A percentile compares a stretch with the other conserved stretches of the same genome.
Evolutionary conservation across 2,888 invertebrate genomes (phyloP).

Genomic region (Anodontia alba): DNA sequence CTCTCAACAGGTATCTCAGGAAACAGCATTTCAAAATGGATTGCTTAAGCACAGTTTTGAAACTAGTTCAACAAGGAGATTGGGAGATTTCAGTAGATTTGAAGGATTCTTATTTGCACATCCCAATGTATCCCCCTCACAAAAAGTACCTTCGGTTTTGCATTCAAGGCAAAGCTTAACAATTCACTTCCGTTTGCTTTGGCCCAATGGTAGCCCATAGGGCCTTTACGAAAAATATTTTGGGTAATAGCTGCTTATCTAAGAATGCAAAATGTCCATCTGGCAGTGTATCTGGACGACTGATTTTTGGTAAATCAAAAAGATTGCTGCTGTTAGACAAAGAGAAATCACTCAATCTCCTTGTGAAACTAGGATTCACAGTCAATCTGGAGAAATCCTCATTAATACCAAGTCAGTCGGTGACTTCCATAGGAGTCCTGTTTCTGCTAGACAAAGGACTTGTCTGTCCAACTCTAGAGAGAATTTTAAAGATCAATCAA

Average conservation of each 20-base stretch:
- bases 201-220: conserved; percentile 42
- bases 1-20: conserved; percentile 53
- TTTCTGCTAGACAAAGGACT: conserved; percentile 28
- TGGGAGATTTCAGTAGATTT: conserved; percentile 50
- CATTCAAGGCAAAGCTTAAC: conserved; percentile 19
- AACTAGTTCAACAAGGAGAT: conserved; percentile 47
- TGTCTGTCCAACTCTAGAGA: conserved; percentile 39
- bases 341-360: conserved; percentile 28
- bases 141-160: conserved; percentile 33
- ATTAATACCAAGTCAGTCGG: conserved; percentile 29
- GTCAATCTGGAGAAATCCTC: conserved; percentile 49
- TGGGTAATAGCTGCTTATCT: conserved; percentile 41
- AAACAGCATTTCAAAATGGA: conserved; percentile 60
- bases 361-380: conserved; percentile 39
- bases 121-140: conserved; percentile 38
- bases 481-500: conserved; percentile 21
- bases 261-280: conserved; percentile 24
- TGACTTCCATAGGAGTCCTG: conserved; percentile 31
- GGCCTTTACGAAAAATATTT: conserved; percentile 43
- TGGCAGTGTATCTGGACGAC: conserved; percentile 43
- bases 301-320: no score
- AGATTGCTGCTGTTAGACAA: no score
- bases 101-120: conserved; percentile 45
- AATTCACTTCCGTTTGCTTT: conserved; percentile 44
- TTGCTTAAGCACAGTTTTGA: conserved; percentile 37